A percentile compares a stretch with the other conserved stretches of the same genome.
Evolutionary conservation across 2,113 vertebrate genomes (phyloP).

Genomic region (Panthera uncia): DNA sequence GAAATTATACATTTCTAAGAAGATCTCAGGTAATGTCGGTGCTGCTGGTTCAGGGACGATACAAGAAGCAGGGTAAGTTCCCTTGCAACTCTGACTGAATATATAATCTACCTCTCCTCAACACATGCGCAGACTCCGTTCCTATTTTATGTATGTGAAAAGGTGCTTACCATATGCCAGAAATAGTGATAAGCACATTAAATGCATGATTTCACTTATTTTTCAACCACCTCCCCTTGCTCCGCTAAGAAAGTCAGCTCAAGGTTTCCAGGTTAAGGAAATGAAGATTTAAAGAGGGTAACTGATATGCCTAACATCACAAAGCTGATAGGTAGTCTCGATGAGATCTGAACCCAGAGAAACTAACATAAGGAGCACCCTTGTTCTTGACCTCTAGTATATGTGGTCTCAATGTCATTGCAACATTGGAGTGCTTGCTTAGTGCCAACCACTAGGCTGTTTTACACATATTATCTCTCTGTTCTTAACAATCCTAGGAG

Average conservation of each 20-base stretch:
- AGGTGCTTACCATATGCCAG: not conserved
- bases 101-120: not conserved
- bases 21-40: not conserved
- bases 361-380: not conserved
- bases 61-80: not conserved
- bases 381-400: not conserved
- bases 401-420: not conserved
- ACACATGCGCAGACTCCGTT: not conserved
- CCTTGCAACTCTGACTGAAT: not conserved
- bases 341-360: not conserved
- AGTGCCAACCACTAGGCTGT: not conserved
- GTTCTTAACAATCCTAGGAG: slow-evolving; percentile 4
- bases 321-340: not conserved
- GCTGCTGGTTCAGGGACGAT: not conserved
- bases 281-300: not conserved
- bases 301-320: not conserved
- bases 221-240: not conserved
- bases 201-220: not conserved
- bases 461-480: not conserved
- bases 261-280: not conserved
- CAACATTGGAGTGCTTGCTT: not conserved
- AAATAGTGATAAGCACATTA: not conserved
- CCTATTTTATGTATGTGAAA: not conserved
- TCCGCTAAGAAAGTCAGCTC: not conserved
- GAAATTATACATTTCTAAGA: not conserved